Evolutionary conservation across 2,888 invertebrate genomes (phyloP), one percentile per base, ranked within the genome.

Genomic region (Drosophila picticornis): DNA sequence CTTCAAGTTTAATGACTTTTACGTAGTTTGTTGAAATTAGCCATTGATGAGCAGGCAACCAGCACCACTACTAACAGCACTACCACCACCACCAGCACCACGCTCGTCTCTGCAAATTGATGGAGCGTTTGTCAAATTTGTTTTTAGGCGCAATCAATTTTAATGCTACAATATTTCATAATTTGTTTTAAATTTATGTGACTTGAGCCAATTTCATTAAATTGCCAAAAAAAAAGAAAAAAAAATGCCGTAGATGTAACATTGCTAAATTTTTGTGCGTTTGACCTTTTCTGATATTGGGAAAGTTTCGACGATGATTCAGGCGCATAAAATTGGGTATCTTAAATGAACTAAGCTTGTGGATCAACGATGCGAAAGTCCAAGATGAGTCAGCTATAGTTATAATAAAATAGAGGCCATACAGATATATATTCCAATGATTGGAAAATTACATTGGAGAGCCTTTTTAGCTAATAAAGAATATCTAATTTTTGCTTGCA

Each of bases 1-100:
- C 51, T 66, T 64, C 51, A 72, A 83, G 60, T 81, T 81, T 84
- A 84, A 83, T 75, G 78, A 81, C 70, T 71, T 60, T 67, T 53
- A 34, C 32, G 58, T 22, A 34, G 34, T 46, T 71, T 70, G 61
- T 59, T 74, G 61, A 75, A 72, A 64, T 68, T 66, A 65, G 40
- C 62, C 61, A 62, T 61, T 63, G 72, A 61, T 69, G 71, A 66
- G 16, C 46, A 25, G 22, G 2, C 51, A 53, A 50, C 13, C 57
- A 59, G 27, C 51, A 55, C 29, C 40, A 50, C 5, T 43, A 34
- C 32, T 3, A 11, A 36, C 32, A 32, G 11, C 52, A 40, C 11
- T 52, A 58, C 51, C 52, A 52, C 11, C 56, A 58, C 51, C 52
- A 52, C 19, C 52, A 59, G 46, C 46, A 59, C n/a, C 52, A 27